These are phyloP conservation scores for Ormyrus thymus DNA, from an alignment of 2,888 invertebrate genomes.

Conservation along the genomic window DNA sequence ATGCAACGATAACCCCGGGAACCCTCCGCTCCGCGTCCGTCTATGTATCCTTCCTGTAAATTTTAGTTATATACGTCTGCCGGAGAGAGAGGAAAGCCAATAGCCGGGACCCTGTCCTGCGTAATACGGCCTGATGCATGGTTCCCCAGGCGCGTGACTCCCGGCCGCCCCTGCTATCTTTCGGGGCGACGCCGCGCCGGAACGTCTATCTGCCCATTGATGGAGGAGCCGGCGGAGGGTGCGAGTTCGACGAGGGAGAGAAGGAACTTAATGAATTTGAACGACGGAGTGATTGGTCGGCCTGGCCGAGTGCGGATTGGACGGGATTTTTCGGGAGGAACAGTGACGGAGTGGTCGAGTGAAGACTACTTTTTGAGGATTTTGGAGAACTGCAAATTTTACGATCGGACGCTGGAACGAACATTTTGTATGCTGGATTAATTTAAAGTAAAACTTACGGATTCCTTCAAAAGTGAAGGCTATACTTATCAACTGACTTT, in stretches of 20 bases:
- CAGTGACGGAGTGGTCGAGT: too few species aligned
- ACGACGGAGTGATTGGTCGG: not conserved
- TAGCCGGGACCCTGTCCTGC: constrained; percentile 64
- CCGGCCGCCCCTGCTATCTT: constrained; percentile 57
- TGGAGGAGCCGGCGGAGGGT: constrained; percentile 6
- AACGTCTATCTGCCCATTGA: constrained; percentile 23
- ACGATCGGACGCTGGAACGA: too few species aligned
- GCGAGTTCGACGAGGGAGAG: not conserved
- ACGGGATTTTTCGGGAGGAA: too few species aligned
- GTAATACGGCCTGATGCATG: constrained; percentile 72
- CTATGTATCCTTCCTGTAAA: constrained; percentile 60
- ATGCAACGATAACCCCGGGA: constrained; percentile 5
- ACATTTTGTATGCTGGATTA: too few species aligned
- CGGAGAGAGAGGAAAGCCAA: constrained; percentile 55
- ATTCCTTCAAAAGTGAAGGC: too few species aligned
- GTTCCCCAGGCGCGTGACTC: constrained; percentile 64
- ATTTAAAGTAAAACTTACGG: too few species aligned
- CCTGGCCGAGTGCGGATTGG: too few species aligned
- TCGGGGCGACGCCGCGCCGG: not conserved
- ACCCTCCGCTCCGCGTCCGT: not conserved
- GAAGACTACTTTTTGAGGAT: too few species aligned
- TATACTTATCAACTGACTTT: too few species aligned
- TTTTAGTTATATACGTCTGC: constrained; percentile 65
- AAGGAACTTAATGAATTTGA: not conserved
- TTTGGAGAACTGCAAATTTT: too few species aligned